Evolutionary conservation across 2,797 vertebrate genomes (phyloP), one percentile per base, ranked within the genome.

Genomic region (Gastrophryne carolinensis): DNA sequence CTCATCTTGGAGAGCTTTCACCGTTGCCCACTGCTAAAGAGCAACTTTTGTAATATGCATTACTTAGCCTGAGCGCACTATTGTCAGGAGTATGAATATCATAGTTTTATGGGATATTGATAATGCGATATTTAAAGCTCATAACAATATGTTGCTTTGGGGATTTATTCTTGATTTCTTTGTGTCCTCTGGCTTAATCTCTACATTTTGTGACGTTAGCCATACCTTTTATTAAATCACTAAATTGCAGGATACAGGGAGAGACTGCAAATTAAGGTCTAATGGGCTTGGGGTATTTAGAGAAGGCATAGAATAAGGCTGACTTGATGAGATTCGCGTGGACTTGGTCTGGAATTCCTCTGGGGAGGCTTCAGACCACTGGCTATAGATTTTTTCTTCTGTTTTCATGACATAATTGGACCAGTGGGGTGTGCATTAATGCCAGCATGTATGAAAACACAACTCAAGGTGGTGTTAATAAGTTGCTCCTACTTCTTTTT

Each of bases 121-220:
- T 79, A 32, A 50, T 71, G 57, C 35, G 11, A 52, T 66, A 62
- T 26, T 71, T 32, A 56, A 70, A 37, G 61, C 34, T 49, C 50
- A 35, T 75, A 79, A 79, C 62, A 61, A 78, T 79, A 53, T 49
- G 52, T 78, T 73, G 61, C 58, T 53, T 76, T 44, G 57, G 73
- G 63, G 81, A 79, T 72, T 70, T 73, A 17, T 24, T 53, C 61
- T 52, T 57, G 69, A 77, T 62, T 74, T 72, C 79, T 64, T 73
- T 52, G 54, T 58, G 67, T 30, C n/a, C 37, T 63, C 29, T 21
- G 72, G 71, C 72, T 76, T 80, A 73, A 80, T 75, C 79, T 64
- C 53, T 30, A 54, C 1, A 29, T 75, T 75, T 34, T 54, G 34
- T 65, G 66, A 69, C 75, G 71, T 69, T 73, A 72, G 73, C 67